Base-by-base conservation (phyloP, 2,888 invertebrate species). In the Vannuccia rotundouncinata region DNA sequence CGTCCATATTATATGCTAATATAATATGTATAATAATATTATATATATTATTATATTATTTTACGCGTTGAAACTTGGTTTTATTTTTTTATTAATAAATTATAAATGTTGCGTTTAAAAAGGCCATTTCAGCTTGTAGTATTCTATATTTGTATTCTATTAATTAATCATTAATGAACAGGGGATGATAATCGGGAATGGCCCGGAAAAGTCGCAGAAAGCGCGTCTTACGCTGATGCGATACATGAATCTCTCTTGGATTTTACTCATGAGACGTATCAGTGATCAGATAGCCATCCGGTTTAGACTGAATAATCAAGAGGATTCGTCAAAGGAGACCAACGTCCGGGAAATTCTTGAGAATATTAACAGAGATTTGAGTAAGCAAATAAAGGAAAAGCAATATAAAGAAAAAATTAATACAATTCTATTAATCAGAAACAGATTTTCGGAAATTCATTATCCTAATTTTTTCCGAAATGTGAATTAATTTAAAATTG, bases 261-360 rank as follows among this genome's bases (percentile, higher is more conserved):
- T 91, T 82, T 89, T 91, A 31, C 91, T 91, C 13, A 86, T 91
- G 82, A 87, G 91, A 31, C 90, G 91, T 27, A 91, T 91, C 84
- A 81, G 80, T 45, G 81, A 82, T 45, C 80, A 81, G 74, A 81
- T 81, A 17, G 77, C 82, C n/a, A 82, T 75, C 29, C 80, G 77
- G 28, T 81, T 81, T 60, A 31, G 59, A n/a, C 77, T 59, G n/a
- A 28, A 82, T 0, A 77, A 31, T 25, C 13, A 28, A 31, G 59
- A 80, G 28, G 59, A 79, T 1, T 25, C 13, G n/a, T 27, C 29
- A 13, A 22, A 22, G 10, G 78, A 31, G 31, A 45, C 13, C 2
- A 59, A 79, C 31, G 31, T 30, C 5, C 29, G 30, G 29, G 59
- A 28, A n/a, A 59, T 79, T 5, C 31, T 80, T 1, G 22, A 80